Base-by-base conservation (phyloP, 1,140 invertebrate species). In the Piezodorus guildinii region DNA sequence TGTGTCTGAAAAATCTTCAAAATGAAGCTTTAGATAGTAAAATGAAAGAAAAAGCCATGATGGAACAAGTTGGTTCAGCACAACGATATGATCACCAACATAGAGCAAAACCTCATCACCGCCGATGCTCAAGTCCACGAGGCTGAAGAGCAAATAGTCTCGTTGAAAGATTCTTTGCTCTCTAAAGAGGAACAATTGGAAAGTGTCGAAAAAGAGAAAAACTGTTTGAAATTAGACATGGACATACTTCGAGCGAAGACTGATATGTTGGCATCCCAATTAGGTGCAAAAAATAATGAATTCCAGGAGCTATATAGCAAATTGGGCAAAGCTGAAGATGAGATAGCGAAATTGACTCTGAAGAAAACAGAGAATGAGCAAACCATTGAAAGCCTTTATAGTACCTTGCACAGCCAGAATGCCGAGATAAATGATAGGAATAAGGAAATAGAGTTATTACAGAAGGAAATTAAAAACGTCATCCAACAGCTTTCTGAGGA, bases 381-480 rank as follows among this genome's bases (percentile, higher is more conserved):
- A 14, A 56, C 23, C 1, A 21, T 56, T 5, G 23, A 25, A 23
- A 25, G 52, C 23, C 52, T 56, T 3, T 56, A 56, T 56, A 23
- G 17, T 56, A 56, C 52, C 9, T 23, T 56, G 10, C 52, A 56
- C 17, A 56, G 23, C 15, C 52, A 56, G 23, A 56, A 56, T 25
- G 6, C 17, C 3, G 52, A 56, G 14, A 23, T 56, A 25, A 56
- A 56, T 23, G 52, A 56, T 4, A 56, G 23, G 14, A 23, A 56
- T 56, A 25, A 19, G 15, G 23, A 21, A 23, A 23, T 56, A 23
- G 23, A 10, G 1, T 1, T 21, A 15, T 25, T 56, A 23, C 17
- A 56, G 23, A 21, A 25, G 15, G 52, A 25, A 21, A 56, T 56
- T 6, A 56, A 56, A 27, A 56, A 19, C 27, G 6, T 56, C 17